Conservation (phyloP, 2,888 invertebrate genomes). For the Lasioglossum vierecki region DNA sequence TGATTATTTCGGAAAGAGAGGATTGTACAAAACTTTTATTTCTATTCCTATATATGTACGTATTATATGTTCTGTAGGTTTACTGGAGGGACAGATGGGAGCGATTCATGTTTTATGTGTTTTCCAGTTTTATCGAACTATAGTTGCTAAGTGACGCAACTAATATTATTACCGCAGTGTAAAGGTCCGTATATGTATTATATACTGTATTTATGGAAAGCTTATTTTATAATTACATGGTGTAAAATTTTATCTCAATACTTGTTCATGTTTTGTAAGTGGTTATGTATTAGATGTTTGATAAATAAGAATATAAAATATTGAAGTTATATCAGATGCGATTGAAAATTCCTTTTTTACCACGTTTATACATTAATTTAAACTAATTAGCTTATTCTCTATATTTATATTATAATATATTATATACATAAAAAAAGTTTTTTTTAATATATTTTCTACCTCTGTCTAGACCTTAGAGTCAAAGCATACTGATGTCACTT, state of each 20-base stretch:
- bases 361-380: no score
- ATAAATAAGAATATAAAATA: background rate
- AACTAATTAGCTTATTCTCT: no score
- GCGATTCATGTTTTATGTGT: background rate
- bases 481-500: background rate
- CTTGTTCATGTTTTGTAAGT: slow-evolving; percentile 7
- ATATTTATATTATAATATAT: no score
- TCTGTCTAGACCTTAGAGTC: no score
- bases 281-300: background rate
- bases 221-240: background rate
- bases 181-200: background rate
- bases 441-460: no score
- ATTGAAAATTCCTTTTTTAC: no score
- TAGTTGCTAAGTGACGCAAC: background rate
- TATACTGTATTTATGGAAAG: background rate
- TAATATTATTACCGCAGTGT: background rate
- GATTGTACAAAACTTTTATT: background rate
- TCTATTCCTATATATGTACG: background rate
- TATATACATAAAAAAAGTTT: no score
- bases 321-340: no score
- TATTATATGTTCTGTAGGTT: no score
- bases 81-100: background rate
- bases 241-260: background rate
- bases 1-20: background rate
- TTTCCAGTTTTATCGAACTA: no score